phyloP scores from a whole-genome alignment of 1,140 invertebrate genomes.

The Mizuhopecten yessoensis region DNA sequence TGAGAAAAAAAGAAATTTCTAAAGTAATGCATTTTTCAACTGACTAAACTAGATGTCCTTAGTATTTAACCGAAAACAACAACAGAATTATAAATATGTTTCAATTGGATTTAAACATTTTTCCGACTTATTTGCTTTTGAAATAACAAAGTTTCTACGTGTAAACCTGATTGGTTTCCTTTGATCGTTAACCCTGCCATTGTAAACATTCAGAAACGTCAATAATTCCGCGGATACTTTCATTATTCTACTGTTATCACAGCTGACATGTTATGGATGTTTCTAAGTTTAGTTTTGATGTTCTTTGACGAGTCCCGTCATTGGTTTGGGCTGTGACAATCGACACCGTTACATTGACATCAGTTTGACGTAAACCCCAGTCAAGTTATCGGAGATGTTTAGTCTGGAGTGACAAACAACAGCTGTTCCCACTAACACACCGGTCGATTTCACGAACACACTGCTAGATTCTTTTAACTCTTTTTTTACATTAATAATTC shows the following conservation, averaged over 20 bases:
- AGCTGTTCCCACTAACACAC: not conserved
- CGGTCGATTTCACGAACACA: constrained; percentile 38
- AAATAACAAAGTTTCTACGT: not conserved
- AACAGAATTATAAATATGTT: no score
- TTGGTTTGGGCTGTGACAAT: not conserved
- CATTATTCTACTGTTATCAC: not conserved
- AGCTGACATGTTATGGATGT: not conserved
- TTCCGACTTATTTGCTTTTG: not conserved
- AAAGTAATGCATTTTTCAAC: no score
- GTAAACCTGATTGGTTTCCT: not conserved
- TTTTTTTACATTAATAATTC: constrained; percentile 7
- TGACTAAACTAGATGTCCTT: no score
- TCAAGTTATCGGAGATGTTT: constrained; percentile 6
- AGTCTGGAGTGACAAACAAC: not conserved
- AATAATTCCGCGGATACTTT: not conserved
- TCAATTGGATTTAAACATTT: not conserved
- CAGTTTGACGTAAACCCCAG: not conserved
- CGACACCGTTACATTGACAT: not conserved
- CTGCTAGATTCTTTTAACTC: not conserved
- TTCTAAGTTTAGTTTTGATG: not conserved
- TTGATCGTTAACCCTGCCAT: not conserved
- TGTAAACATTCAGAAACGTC: not conserved
- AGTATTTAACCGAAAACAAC: no score
- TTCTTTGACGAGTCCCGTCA: not conserved
- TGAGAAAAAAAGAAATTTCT: no score